Evolutionary conservation across 2,113 vertebrate species (phyloP), one percentile per base, ranked within the genome.

Genomic region (Mystacornis crossleyi): DNA sequence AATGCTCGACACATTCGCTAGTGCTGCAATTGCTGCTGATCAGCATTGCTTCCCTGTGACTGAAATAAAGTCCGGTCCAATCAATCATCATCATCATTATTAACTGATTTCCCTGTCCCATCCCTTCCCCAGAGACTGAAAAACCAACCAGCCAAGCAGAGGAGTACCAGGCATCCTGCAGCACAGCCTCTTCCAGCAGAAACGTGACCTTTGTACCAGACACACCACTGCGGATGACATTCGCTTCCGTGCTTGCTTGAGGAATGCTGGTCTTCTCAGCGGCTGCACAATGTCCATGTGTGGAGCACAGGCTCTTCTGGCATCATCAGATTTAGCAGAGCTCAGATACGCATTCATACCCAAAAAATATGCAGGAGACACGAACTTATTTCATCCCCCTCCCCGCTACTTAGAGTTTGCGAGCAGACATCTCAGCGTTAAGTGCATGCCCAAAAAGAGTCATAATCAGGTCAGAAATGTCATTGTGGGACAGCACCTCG

Each of bases 401-500:
- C 23, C 13, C 26, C 0, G 0, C n/a, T 36, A 16, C 28, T 40
- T 14, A 17, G 42, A 84, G 33, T 40, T 43, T 53, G 45, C 45
- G 65, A 57, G 64, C 8, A 53, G 25, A 13, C 21, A 25, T 28
- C 24, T 87, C 54, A 25, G 8, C 2, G 3, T 24, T 43, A 50
- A 81, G n/a, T 1, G 6, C 28, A 3, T 28, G 23, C 33, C 40
- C 34, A 40, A 31, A 5, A 18, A 13, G 8, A 13, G n/a, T 24
- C 55, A n/a, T 36, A 18, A 43, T 25, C 50, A 24, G 48, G 50
- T 71, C 74, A 70, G 34, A 90, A 88, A 72, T 45, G n/a, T 4
- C 48, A 50, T 0, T 5, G 11, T 16, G 34, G 16, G 17, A 61
- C 19, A 73, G 54, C 0, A 6, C 23, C 43, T 60, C 7, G 0